Conservation (phyloP, 2,113 vertebrate species). For the Sterrhoptilus dennistouni region DNA sequence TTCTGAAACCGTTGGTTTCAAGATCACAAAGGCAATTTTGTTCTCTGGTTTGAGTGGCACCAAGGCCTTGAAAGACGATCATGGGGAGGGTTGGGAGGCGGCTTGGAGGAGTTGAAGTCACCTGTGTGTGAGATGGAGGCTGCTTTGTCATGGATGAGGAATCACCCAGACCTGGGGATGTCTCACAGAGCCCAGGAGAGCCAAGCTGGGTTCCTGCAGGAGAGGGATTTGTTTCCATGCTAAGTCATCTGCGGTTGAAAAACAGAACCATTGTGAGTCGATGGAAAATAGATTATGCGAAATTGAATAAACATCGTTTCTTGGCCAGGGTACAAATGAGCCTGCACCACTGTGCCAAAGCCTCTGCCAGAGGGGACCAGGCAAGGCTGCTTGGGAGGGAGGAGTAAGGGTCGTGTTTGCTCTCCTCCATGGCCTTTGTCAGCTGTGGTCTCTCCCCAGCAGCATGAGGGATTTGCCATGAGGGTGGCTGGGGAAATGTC, state of each 20-base stretch:
- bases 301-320: slow-evolving; percentile 53
- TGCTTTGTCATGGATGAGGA: neutral
- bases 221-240: neutral
- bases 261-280: slow-evolving; percentile 51
- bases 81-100: neutral
- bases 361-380: neutral
- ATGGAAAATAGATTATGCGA: slow-evolving; percentile 55
- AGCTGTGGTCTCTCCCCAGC: neutral
- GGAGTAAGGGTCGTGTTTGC: neutral
- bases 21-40: neutral
- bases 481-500: neutral
- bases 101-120: neutral
- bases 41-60: neutral
- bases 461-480: neutral
- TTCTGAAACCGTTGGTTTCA: fast-evolving
- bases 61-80: neutral
- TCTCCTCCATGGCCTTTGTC: neutral
- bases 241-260: slow-evolving; percentile 48
- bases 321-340: slow-evolving; percentile 16
- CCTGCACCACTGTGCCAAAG: neutral
- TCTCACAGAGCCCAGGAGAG: neutral
- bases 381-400: neutral
- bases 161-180: neutral
- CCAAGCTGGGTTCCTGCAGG: neutral
- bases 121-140: neutral